Percentiles rank a stretch among this genome's conserved stretches.
Conservation (phyloP, 2,888 invertebrate species). For the Ophraella communa region DNA sequence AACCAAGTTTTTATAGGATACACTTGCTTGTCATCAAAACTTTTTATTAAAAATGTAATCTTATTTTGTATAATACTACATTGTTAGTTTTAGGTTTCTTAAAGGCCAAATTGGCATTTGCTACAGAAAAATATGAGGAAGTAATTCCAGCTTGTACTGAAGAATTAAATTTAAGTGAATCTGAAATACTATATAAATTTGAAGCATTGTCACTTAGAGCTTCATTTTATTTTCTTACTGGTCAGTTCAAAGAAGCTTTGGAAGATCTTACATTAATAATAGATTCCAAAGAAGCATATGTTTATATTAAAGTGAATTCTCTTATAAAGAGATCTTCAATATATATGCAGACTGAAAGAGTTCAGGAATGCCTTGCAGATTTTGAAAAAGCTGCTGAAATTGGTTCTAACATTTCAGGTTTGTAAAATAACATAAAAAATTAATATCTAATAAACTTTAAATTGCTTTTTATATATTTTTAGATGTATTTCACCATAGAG, state of each 20-base stretch:
- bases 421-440: neutral
- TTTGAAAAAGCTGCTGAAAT: conserved; percentile 79
- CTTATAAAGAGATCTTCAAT: conserved; percentile 88
- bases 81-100: conserved; percentile 64
- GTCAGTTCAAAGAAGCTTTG: conserved; percentile 75
- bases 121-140: conserved; percentile 75
- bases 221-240: conserved; percentile 81
- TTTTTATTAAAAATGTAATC: too few species aligned
- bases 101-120: conserved; percentile 74
- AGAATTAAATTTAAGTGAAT: conserved; percentile 71
- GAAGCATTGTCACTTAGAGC: conserved; percentile 82
- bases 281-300: conserved; percentile 66
- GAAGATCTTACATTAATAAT: conserved; percentile 76
- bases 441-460: too few species aligned
- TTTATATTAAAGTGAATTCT: conserved; percentile 79
- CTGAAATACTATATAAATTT: conserved; percentile 68
- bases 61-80: too few species aligned
- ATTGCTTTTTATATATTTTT: too few species aligned
- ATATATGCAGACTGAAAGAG: conserved; percentile 78
- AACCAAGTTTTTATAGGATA: too few species aligned
- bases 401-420: conserved; percentile 68
- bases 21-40: too few species aligned
- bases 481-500: conserved; percentile 92
- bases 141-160: conserved; percentile 81
- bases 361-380: conserved; percentile 77